These are phyloP conservation scores for Diadumene lineata DNA, from an alignment of 92 coral and sea anemone species.

Conservation along the genomic window DNA sequence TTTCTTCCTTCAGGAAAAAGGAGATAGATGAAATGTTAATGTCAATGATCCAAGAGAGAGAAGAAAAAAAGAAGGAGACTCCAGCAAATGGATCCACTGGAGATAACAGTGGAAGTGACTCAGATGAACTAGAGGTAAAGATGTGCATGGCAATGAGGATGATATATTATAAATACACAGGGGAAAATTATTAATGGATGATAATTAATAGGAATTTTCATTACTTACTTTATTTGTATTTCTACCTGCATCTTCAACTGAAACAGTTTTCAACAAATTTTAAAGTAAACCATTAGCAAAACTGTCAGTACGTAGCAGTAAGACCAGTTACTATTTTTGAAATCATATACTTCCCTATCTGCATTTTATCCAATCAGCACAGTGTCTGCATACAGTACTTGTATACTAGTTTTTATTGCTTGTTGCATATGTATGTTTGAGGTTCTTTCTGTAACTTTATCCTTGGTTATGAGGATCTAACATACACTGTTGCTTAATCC, in stretches of 20 bases:
- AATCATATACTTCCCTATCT: no score
- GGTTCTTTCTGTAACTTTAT: no score
- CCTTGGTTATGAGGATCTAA: no score
- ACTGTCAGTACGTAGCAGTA: no score
- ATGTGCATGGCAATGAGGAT: neutral
- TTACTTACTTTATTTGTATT: neutral
- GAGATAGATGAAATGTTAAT: slow-evolving; percentile 83
- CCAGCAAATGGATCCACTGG: slow-evolving; percentile 22
- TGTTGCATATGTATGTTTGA: no score
- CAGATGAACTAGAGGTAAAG: slow-evolving; percentile 43
- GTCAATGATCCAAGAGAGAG: slow-evolving; percentile 63
- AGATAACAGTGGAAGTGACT: slow-evolving; percentile 9
- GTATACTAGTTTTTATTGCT: no score
- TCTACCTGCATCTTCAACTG: no score
- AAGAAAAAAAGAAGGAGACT: slow-evolving; percentile 24
- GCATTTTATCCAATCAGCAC: neutral
- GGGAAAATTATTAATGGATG: neutral
- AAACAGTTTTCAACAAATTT: no score
- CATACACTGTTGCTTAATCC: no score
- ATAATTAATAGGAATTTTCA: neutral
- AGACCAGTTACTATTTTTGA: no score
- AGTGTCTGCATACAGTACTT: neutral
- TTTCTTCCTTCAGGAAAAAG: slow-evolving; percentile 54
- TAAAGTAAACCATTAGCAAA: no score
- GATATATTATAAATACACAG: neutral